Evolutionary conservation across 2,113 vertebrate species (phyloP).

Genomic region (Excalfactoria chinensis): DNA sequence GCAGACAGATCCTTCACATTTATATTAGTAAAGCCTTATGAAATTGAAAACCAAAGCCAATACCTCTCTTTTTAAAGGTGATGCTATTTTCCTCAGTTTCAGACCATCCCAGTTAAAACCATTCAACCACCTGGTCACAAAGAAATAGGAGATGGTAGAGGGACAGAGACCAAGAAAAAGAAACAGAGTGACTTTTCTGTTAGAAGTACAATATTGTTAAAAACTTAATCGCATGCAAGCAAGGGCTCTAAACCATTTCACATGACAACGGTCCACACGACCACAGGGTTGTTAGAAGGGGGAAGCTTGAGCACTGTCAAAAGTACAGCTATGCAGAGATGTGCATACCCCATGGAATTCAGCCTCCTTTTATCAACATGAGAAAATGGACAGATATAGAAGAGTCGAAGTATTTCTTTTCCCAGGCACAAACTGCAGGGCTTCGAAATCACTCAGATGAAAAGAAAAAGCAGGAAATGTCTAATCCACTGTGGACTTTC

Average conservation of each 20-base stretch:
- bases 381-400: neutral
- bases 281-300: neutral
- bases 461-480: neutral
- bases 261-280: neutral
- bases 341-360: neutral
- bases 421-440: neutral
- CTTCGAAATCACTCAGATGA: neutral
- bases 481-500: neutral
- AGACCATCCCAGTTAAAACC: constrained; percentile 94
- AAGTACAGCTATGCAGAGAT: neutral
- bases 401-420: neutral
- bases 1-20: neutral
- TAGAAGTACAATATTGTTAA: neutral
- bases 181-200: neutral
- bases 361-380: neutral
- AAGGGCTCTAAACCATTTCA: neutral
- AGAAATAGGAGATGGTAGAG: neutral
- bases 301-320: fast-evolving
- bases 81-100: constrained; percentile 83
- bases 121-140: constrained; percentile 87
- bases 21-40: neutral
- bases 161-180: neutral
- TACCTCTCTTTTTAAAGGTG: constrained; percentile 92
- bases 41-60: neutral
- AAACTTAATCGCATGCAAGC: neutral